Evolutionary conservation across 2,113 vertebrate genomes (phyloP).

Genomic region (Felis chaus): DNA sequence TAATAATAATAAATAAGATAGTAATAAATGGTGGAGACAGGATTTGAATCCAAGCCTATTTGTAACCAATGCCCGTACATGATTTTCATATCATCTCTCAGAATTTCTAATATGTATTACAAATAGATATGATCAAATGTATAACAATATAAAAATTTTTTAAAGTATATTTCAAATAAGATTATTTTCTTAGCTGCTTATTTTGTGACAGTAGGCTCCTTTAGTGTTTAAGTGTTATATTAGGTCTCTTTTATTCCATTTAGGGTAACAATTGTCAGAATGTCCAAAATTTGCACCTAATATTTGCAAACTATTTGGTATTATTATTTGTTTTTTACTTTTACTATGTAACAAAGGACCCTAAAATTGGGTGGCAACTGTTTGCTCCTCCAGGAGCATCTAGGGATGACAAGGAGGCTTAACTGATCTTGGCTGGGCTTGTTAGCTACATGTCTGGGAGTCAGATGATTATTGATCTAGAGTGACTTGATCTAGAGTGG

Average conservation of each 20-base stretch:
- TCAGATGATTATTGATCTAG: neutral
- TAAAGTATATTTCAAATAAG: neutral
- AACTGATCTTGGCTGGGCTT: neutral
- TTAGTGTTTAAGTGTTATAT: neutral
- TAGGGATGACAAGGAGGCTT: neutral
- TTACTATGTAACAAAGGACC: neutral
- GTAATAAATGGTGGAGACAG: neutral
- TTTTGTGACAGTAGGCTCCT: neutral
- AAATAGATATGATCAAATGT: neutral
- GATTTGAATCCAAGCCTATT: neutral
- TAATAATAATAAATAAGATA: neutral
- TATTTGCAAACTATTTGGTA: neutral
- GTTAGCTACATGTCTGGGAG: neutral
- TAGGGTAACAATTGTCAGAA: neutral
- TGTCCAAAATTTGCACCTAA: neutral
- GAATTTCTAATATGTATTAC: neutral
- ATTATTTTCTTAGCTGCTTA: neutral
- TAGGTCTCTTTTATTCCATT: neutral
- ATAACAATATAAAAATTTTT: neutral
- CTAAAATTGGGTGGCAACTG: neutral
- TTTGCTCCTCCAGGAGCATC: neutral
- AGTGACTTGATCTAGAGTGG: neutral
- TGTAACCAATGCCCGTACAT: neutral
- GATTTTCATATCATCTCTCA: neutral
- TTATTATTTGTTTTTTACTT: neutral